These are phyloP conservation scores for Pimephales promelas DNA, from an alignment of 2,113 vertebrate species.

Conservation along the genomic window DNA sequence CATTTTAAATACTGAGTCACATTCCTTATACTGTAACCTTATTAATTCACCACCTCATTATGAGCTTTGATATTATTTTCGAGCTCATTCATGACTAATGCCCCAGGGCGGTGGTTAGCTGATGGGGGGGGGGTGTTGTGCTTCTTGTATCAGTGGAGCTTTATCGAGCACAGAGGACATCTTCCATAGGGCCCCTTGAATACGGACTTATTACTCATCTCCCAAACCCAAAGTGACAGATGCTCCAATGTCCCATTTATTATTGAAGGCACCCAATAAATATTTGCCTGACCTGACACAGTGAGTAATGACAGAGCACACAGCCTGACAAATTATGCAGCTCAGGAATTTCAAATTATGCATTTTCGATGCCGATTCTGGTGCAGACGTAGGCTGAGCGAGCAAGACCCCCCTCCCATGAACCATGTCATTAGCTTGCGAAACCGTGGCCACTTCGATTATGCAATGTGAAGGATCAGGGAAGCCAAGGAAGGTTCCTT, in stretches of 20 bases:
- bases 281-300: conserved; percentile 71
- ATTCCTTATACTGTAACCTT: conserved; percentile 31
- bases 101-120: conserved; percentile 18
- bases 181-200: background rate
- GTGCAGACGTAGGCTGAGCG: background rate
- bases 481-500: background rate
- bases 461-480: conserved; percentile 11
- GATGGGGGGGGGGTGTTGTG: background rate
- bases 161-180: conserved; percentile 26
- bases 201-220: conserved; percentile 40
- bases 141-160: conserved; percentile 2
- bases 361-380: conserved; percentile 25
- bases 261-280: conserved; percentile 74
- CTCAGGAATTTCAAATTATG: conserved; percentile 54
- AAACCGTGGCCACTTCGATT: background rate
- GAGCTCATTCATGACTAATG: conserved; percentile 41
- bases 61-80: conserved; percentile 45
- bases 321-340: conserved; percentile 61
- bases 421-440: conserved; percentile 15
- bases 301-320: conserved; percentile 62
- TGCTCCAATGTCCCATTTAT: conserved; percentile 70
- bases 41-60: conserved; percentile 53
- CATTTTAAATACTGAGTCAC: conserved; percentile 36
- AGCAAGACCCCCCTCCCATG: background rate
- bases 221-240: conserved; percentile 69